Percentiles rank a stretch among this genome's conserved stretches.
Conservation (phyloP, 2,113 vertebrate genomes). For the Anser brachyrhynchus region DNA sequence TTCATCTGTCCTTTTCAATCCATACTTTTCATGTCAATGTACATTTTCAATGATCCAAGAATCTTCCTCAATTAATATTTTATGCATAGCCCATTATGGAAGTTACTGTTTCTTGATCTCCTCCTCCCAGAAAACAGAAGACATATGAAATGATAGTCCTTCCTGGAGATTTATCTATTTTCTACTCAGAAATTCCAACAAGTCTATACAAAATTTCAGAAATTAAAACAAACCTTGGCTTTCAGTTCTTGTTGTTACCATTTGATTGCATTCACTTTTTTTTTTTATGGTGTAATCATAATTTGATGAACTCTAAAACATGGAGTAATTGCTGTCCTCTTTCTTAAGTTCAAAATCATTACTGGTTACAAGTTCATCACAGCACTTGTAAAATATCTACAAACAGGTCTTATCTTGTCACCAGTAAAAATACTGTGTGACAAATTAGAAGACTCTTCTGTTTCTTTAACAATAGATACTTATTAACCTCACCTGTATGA, state of each 20-base stretch:
- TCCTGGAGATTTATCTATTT: background rate
- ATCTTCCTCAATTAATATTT: background rate
- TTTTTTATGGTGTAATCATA: background rate
- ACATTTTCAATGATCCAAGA: background rate
- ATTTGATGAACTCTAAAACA: background rate
- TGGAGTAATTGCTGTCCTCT: background rate
- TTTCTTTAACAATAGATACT: background rate
- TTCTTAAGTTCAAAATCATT: background rate
- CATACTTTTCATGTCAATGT: background rate
- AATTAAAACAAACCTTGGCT: background rate
- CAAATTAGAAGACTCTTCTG: background rate
- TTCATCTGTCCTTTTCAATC: background rate
- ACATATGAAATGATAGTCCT: background rate
- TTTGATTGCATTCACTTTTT: background rate
- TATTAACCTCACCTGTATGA: slow-evolving; percentile 61
- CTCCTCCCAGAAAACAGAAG: background rate
- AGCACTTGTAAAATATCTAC: background rate
- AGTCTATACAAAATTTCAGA: background rate
- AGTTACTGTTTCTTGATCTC: background rate
- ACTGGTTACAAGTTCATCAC: background rate
- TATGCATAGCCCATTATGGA: background rate
- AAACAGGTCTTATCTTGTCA: background rate
- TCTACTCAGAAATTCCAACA: background rate
- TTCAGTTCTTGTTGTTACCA: background rate
- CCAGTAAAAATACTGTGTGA: background rate